A percentile compares a stretch with the other conserved stretches of the same genome.
Evolutionary conservation across 2,888 invertebrate species (phyloP).

Genomic region (Theodoxus fluviatilis): DNA sequence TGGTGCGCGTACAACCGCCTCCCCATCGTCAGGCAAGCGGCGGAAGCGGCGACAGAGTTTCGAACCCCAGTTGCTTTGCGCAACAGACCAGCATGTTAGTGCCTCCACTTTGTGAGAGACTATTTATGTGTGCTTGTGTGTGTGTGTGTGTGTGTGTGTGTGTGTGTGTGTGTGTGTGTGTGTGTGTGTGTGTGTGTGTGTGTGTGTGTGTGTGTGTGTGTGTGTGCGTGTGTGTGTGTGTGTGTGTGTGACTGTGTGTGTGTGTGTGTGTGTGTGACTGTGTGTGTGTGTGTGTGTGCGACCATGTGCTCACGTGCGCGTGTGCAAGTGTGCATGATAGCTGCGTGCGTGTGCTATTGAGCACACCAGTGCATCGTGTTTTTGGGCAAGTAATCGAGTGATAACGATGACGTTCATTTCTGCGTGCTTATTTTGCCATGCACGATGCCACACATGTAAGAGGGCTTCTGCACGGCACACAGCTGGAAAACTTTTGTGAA

Average conservation of each 20-base stretch:
- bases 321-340: not conserved
- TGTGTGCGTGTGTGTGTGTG: too few species aligned
- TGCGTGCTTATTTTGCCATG: too few species aligned
- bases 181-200: not conserved
- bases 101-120: not conserved
- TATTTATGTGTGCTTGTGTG: slow-evolving; percentile 3
- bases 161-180: slow-evolving; percentile 17
- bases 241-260: too few species aligned
- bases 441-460: too few species aligned
- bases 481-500: slow-evolving; percentile 12
- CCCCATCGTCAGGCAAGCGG: not conserved
- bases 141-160: slow-evolving; percentile 15
- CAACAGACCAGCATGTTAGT: too few species aligned
- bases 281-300: not conserved
- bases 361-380: not conserved
- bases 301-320: slow-evolving; percentile 3
- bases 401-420: not conserved
- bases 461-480: too few species aligned
- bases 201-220: too few species aligned
- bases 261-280: too few species aligned
- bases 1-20: too few species aligned
- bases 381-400: not conserved
- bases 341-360: not conserved
- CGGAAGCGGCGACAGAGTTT: not conserved
- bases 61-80: too few species aligned